Evolutionary conservation across 2,113 vertebrate species (phyloP).

Genomic region (Crotalus helleri): DNA sequence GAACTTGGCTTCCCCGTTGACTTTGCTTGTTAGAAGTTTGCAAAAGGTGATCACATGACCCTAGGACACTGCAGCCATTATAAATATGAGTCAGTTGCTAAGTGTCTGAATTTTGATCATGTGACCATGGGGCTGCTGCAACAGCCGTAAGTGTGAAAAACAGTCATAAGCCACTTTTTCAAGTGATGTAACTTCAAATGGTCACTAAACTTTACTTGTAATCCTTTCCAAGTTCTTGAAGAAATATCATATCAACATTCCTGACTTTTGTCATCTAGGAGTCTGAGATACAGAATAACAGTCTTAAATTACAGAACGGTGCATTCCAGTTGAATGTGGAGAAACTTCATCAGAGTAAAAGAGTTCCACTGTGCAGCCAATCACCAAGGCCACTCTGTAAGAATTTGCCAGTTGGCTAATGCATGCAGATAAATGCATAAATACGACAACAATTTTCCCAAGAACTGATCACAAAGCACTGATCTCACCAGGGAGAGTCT

Average conservation of each 20-base stretch:
- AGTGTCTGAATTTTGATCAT: not conserved
- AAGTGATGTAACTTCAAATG: not conserved
- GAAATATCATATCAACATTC: not conserved
- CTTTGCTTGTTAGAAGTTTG: not conserved
- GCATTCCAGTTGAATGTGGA: not conserved
- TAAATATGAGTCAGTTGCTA: not conserved
- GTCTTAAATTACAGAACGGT: not conserved
- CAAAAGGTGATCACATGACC: not conserved
- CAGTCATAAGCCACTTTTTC: not conserved
- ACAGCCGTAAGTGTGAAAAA: not conserved
- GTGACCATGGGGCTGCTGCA: not conserved
- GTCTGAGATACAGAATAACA: not conserved
- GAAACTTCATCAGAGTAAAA: not conserved
- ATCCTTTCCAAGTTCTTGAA: not conserved
- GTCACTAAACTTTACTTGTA: not conserved
- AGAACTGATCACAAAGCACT: not conserved
- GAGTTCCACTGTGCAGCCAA: not conserved
- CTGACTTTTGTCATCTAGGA: not conserved
- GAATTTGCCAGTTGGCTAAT: not conserved
- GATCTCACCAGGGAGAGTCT: not conserved
- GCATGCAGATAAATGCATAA: not conserved
- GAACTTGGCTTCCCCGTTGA: not conserved
- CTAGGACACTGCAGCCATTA: not conserved
- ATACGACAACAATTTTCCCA: not conserved
- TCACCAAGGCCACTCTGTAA: not conserved